A percentile compares a stretch with the other conserved stretches of the same genome.
Conservation (phyloP, 2,797 vertebrate species). For the Amblyraja radiata region DNA sequence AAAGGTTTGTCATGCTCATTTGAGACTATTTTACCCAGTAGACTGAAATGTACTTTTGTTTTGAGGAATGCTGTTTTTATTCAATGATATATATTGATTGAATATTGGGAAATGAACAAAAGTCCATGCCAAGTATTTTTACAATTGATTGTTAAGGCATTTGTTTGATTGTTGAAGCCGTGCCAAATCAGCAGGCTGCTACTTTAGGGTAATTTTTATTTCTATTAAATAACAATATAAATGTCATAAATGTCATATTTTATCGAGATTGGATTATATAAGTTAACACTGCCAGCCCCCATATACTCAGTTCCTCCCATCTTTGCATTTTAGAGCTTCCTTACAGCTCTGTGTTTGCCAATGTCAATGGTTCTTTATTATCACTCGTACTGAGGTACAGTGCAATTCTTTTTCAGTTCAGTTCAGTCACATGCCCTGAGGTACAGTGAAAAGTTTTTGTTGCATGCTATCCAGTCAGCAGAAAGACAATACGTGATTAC, state of each 20-base stretch:
- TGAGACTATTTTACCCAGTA: background rate
- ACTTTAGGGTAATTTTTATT: background rate
- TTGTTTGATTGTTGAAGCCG: background rate
- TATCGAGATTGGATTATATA: background rate
- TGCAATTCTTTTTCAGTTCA: no score
- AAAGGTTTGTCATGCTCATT: conserved; percentile 55
- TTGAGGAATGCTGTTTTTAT: background rate
- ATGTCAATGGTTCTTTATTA: no score
- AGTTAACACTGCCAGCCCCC: background rate
- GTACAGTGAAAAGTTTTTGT: no score
- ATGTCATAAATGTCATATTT: background rate
- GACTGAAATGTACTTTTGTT: background rate
- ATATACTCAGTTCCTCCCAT: background rate
- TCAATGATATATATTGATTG: background rate
- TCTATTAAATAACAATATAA: background rate
- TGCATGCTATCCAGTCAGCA: no score
- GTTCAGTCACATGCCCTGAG: no score
- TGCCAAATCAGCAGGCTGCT: background rate
- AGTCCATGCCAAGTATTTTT: background rate
- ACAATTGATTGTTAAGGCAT: background rate
- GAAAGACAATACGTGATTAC: no score
- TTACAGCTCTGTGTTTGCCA: no score
- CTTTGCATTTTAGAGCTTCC: background rate
- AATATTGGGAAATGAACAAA: background rate
- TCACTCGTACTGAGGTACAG: no score